Evolutionary conservation across 1,140 invertebrate genomes (phyloP).

Genomic region (Sesamia nonagrioides): DNA sequence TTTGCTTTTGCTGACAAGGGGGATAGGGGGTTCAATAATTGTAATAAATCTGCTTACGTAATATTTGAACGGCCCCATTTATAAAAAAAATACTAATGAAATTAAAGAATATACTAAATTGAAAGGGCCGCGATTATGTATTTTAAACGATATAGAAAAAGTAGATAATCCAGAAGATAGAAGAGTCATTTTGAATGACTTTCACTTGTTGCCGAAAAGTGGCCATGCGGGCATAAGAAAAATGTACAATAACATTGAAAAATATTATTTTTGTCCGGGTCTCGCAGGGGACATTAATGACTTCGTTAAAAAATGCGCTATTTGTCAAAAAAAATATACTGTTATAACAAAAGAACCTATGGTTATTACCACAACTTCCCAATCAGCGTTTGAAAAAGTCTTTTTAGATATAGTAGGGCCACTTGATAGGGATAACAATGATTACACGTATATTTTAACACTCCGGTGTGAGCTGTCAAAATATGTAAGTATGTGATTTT

Average conservation of each 20-base stretch:
- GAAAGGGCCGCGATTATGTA: slow-evolving; percentile 40
- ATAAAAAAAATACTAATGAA: no score
- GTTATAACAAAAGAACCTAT: not conserved
- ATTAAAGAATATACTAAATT: slow-evolving; percentile 4
- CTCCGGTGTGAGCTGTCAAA: slow-evolving; percentile 54
- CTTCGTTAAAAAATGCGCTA: slow-evolving; percentile 23
- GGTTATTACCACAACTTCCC: slow-evolving; percentile 58
- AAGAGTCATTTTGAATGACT: slow-evolving; percentile 44
- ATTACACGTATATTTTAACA: slow-evolving; percentile 51
- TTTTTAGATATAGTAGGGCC: slow-evolving; percentile 51
- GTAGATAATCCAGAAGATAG: slow-evolving; percentile 39
- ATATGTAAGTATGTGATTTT: slow-evolving; percentile 46
- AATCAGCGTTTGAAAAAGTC: slow-evolving; percentile 48
- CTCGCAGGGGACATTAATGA: slow-evolving; percentile 18
- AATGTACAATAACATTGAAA: not conserved
- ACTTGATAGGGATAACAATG: slow-evolving; percentile 31
- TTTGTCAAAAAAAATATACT: slow-evolving; percentile 6
- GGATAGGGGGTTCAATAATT: no score
- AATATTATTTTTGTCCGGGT: slow-evolving; percentile 11
- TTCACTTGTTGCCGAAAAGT: slow-evolving; percentile 41
- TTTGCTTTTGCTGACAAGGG: no score
- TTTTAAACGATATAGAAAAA: slow-evolving; percentile 39
- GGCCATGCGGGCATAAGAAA: slow-evolving; percentile 43
- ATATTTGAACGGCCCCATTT: no score
- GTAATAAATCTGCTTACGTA: no score